Base-by-base conservation (phyloP, 2,113 vertebrate species). In the Chaenogobius annularis region DNA sequence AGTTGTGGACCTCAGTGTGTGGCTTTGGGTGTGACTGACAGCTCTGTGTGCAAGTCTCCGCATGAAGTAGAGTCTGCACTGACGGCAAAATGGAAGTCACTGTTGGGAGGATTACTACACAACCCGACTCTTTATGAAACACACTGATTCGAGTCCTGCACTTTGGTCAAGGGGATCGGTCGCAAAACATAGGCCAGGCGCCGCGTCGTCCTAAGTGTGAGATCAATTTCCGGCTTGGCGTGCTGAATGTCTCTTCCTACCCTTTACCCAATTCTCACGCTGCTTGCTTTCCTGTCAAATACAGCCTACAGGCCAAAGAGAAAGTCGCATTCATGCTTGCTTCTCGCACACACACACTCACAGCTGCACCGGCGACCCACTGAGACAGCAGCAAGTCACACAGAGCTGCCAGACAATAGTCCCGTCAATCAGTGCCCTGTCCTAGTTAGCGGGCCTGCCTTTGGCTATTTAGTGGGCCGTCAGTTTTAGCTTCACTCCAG, bases 21-120 rank as follows among this genome's bases (percentile, higher is more conserved):
- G 62, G 73, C 50, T 10, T 14, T 46, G 58, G 56, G 83, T 66
- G 50, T 87, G 88, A 87, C 61, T 83, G 88, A 83, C 84, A 77
- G 80, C 68, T 75, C 67, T 81, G 69, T 82, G 71, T 85, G 66
- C 72, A 70, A 31, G 12, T 79, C 82, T 83, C 84, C 73, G 81
- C 87, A 79, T 81, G 81, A n/a, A 69, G 75, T 62, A 50, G 56
- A 66, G 71, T 7, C 81, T 68, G 22, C 63, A 66, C 74, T 85
- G 84, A 89, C 87, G 85, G 78, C 74, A 80, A 83, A 88, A 89
- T 82, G 77, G 77, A 69, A 74, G 22, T 70, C 85, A 84, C 86
- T 68, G 86, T 81, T 74, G 85, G 85, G 73, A 10, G 68, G 59
- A 83, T 80, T 73, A 82, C 75, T 67, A 37, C 47, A 75, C 47